A percentile compares a stretch with the other conserved stretches of the same genome.
phyloP scores from a whole-genome alignment of 2,113 vertebrate genomes.

The Pandion haliaetus region DNA sequence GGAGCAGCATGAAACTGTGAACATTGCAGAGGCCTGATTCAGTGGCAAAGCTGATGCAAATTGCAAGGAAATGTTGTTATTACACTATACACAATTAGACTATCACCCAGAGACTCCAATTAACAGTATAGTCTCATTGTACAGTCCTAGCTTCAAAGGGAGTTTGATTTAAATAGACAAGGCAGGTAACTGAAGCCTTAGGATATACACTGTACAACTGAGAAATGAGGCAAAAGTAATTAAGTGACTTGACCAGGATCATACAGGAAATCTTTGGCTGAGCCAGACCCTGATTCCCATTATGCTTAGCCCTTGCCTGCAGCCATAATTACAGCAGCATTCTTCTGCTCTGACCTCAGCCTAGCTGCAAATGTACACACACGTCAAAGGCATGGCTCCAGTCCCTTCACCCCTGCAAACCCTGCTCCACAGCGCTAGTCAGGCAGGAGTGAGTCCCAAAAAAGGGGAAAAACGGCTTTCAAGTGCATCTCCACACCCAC shows the following conservation, averaged over 20 bases:
- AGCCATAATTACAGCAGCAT: slow-evolving; percentile 48
- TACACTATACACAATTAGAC: slow-evolving; percentile 22
- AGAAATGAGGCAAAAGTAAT: slow-evolving; percentile 61
- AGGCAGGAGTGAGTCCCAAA: neutral
- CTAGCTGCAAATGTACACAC: neutral
- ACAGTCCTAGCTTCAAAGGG: slow-evolving; percentile 39
- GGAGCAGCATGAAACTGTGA: neutral
- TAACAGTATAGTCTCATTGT: slow-evolving; percentile 47
- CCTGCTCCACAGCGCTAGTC: neutral
- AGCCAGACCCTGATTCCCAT: slow-evolving; percentile 47
- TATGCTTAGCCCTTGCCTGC: slow-evolving; percentile 39
- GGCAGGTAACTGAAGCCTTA: slow-evolving; percentile 62
- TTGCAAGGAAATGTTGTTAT: slow-evolving; percentile 21
- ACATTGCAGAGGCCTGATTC: neutral
- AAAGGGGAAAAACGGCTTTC: neutral
- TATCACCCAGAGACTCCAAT: slow-evolving; percentile 56
- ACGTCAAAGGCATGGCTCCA: neutral
- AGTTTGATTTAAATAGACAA: slow-evolving; percentile 61
- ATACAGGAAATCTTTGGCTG: slow-evolving; percentile 62
- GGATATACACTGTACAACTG: slow-evolving; percentile 52
- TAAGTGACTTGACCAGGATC: slow-evolving; percentile 67
- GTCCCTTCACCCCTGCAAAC: neutral
- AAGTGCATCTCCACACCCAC: neutral
- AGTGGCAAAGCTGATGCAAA: neutral
- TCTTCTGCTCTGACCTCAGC: slow-evolving; percentile 53